Evolutionary conservation across 2,113 vertebrate species (phyloP).

Genomic region (Collichthys lucidus): DNA sequence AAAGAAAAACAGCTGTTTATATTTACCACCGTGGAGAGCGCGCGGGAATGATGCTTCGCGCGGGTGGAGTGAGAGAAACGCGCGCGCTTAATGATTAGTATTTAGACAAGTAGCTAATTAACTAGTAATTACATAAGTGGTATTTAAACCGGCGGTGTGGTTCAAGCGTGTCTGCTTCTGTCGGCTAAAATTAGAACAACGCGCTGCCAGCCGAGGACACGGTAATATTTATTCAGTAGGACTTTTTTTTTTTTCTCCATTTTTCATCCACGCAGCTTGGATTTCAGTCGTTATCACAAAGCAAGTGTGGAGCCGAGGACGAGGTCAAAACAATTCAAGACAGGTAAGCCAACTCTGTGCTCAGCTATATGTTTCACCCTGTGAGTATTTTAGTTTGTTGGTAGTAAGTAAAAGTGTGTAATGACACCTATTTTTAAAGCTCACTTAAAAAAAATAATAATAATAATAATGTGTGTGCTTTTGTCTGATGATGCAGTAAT

Average conservation of each 20-base stretch:
- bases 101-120: conserved; percentile 67
- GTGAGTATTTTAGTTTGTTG: too few relatives aligned
- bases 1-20: conserved; percentile 24
- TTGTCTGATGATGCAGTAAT: neutral
- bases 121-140: conserved; percentile 61
- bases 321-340: conserved; percentile 51
- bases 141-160: conserved; percentile 37
- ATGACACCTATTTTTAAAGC: neutral
- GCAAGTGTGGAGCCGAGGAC: conserved; percentile 75
- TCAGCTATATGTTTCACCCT: neutral
- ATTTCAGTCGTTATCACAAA: conserved; percentile 50
- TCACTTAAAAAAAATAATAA: too few relatives aligned
- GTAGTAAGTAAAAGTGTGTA: neutral
- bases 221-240: conserved; percentile 30
- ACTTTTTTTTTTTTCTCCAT: conserved; percentile 11
- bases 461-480: neutral
- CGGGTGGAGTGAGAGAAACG: conserved; percentile 32
- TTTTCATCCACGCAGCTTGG: conserved; percentile 54
- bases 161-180: conserved; percentile 13
- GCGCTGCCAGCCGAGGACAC: conserved; percentile 46
- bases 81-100: conserved; percentile 53
- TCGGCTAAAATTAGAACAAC: conserved; percentile 45
- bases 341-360: conserved; percentile 46
- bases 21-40: conserved; percentile 12
- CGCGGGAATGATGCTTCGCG: conserved; percentile 57